Evolutionary conservation across 2,888 invertebrate genomes (phyloP), one percentile per base, ranked within the genome.

Genomic region (Orthosia incerta): DNA sequence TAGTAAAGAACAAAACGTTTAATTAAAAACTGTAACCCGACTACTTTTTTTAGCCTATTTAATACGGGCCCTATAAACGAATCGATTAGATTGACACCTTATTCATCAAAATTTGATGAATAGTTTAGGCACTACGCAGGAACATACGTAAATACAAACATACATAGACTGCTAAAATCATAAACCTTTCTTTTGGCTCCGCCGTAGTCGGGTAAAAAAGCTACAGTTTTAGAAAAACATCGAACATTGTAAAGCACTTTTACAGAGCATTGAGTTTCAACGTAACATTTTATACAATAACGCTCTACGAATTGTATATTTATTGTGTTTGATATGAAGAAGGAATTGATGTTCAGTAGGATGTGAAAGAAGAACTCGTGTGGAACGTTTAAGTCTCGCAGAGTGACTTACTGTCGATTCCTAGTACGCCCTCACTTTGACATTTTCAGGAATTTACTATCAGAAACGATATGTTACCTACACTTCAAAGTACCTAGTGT

Each of bases 251-350:
- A 5, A 13, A n/a, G 39, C 13, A 39, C 5, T 50, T 39, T 73
- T 45, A 45, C 9, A 16, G 16, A 70, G 39, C 51, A 45, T 45
- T 50, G 2, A 18, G 20, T 46, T 31, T 26, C 23, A 39, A 3
- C 15, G 18, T 69, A 15, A 72, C 13, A 46, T 26, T 11, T 13
- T 13, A 45, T 3, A 13, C 11, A 71, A 60, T 74, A 16, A 56
- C 31, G 60, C 53, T 7, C 46, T 50, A 31, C 13, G 31, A 45
- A 53, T 66, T 63, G 69, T 26, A 64, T 64, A 64, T 63, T 66
- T 48, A 65, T 68, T 62, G 53, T 57, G 31, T 63, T 68, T 51
- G 59, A 69, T 59, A 68, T 61, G n/a, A 72, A 72, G 65, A 61
- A 69, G 45, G 53, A 56, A 56, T 76, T 68, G 23, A 62, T 69